Evolutionary conservation across 2,113 vertebrate genomes (phyloP), one percentile per base, ranked within the genome.

Genomic region (Passer domesticus): DNA sequence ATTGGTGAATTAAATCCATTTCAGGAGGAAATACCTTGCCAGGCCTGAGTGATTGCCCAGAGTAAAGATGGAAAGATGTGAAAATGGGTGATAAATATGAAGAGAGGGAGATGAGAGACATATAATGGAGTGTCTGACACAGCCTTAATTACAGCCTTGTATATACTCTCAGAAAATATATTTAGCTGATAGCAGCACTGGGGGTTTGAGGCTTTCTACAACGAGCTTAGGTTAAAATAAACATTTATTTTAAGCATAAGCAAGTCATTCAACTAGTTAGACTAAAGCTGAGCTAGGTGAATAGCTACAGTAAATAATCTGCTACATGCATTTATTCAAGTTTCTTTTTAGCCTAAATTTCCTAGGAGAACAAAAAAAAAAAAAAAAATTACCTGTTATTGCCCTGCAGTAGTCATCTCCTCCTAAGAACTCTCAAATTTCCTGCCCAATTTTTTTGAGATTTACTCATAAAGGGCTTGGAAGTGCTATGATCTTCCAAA

Each of bases 11-110:
- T 63, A 84, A 87, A 92, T 23, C 35, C 25, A 44, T 84, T 87
- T 53, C 31, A 39, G 33, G 46, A 19, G 64, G 76, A 86, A 87
- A 60, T 33, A 60, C 8, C n/a, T 33, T 14, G 81, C 70, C 77
- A 92, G 72, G 39, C 53, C 82, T 94, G 84, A 96, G 76, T n/a
- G 59, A 94, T 74, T 79, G 76, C 70, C 74, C 56, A 46, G 50
- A 67, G 55, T 50, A 58, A 78, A 81, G 78, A 74, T 83, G 64
- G 37, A 94, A 58, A 46, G 69, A 79, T 87, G 74, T 82, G 84
- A 87, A 92, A 97, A 96, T 53, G 59, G 87, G 73, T 95, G 89
- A 95, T 96, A 94, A 96, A 96, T 93, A 94, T 89, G 74, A 91
- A 87, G 87, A 76, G 87, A 87, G 2, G 11, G 89, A 92, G 68